Percentiles rank a stretch among this genome's conserved stretches.
These are phyloP conservation scores for Phrynocephalus versicolor DNA, from an alignment of 2,113 vertebrate species.

Conservation along the genomic window DNA sequence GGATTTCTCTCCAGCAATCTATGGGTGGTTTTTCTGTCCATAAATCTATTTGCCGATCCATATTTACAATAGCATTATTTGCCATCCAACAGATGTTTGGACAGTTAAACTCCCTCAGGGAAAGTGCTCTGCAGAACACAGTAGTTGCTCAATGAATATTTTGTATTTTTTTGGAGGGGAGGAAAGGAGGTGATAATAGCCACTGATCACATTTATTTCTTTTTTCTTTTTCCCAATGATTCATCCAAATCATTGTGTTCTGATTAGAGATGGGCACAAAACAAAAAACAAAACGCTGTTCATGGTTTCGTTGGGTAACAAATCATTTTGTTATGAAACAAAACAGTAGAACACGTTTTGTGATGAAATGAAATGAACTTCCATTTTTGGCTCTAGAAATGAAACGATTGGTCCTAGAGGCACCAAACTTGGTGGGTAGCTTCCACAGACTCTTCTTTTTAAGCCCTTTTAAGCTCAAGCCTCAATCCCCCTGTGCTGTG, in stretches of 20 bases:
- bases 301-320: no score
- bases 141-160: conserved; percentile 68
- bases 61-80: conserved; percentile 66
- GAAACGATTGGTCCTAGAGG: no score
- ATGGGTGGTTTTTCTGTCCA: conserved; percentile 23
- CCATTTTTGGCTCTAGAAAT: no score
- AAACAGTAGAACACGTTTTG: no score
- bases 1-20: conserved; percentile 37
- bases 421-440: no score
- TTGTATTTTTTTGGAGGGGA: conserved; percentile 57
- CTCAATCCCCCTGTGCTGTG: no score
- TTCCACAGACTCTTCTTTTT: no score
- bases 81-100: conserved; percentile 69
- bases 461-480: no score
- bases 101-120: conserved; percentile 64
- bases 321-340: no score
- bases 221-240: conserved; percentile 63
- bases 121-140: conserved; percentile 58
- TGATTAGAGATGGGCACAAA: no score
- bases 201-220: conserved; percentile 63
- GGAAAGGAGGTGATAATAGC: conserved; percentile 55
- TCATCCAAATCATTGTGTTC: conserved; percentile 59
- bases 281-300: no score
- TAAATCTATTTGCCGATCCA: conserved; percentile 59
- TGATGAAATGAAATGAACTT: no score